Percentiles rank a stretch among this genome's conserved stretches.
Evolutionary conservation across 2,113 vertebrate genomes (phyloP).

Genomic region (Turdus rufiventris): DNA sequence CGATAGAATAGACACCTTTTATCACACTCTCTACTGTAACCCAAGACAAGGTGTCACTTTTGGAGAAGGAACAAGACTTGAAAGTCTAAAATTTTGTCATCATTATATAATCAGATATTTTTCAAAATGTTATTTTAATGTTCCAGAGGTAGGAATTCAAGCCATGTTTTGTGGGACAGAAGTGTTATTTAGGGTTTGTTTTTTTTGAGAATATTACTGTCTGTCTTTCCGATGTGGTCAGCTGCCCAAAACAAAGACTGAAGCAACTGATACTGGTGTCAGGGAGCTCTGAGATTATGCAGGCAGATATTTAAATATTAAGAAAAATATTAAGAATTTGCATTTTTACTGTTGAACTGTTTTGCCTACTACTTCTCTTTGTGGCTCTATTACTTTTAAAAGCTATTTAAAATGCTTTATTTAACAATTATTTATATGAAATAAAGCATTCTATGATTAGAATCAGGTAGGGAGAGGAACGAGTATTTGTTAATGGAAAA

Average conservation of each 20-base stretch:
- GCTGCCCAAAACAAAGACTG: not conserved
- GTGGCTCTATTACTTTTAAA: not conserved
- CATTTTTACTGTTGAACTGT: not conserved
- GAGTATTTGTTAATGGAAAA: constrained; percentile 1
- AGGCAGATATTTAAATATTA: not conserved
- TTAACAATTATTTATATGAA: not conserved
- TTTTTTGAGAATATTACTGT: not conserved
- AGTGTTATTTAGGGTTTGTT: not conserved
- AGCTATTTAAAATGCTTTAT: not conserved
- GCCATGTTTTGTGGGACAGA: not conserved
- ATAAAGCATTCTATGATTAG: not conserved
- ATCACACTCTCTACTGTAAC: too few species aligned
- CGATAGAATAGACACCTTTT: too few species aligned
- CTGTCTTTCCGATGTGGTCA: not conserved
- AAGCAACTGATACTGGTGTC: not conserved
- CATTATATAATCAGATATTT: not conserved
- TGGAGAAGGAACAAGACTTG: not conserved
- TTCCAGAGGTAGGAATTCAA: not conserved
- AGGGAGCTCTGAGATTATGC: not conserved
- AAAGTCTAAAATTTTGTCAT: not conserved
- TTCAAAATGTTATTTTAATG: not conserved
- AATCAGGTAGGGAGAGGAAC: not conserved
- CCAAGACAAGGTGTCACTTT: too few species aligned
- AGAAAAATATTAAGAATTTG: not conserved
- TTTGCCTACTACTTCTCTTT: not conserved